Percentiles rank a stretch among this genome's conserved stretches.
phyloP scores from a whole-genome alignment of 2,113 vertebrate species.

The Heloderma charlesbogerti region DNA sequence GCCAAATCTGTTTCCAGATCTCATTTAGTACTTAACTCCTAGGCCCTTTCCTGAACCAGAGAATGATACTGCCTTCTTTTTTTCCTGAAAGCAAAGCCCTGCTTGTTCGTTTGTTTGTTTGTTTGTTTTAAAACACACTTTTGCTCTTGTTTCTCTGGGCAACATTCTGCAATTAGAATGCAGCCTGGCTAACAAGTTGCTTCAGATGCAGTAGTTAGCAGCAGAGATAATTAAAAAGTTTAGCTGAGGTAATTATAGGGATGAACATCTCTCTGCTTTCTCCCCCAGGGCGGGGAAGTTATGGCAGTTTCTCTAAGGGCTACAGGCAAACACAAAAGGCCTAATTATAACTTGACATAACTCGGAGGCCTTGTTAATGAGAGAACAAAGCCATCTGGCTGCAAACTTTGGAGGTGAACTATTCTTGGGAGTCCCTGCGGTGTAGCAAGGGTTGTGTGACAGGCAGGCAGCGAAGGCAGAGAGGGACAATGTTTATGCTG shows the following conservation, averaged over 20 bases:
- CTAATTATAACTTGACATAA: conserved; percentile 19
- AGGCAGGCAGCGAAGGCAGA: neutral
- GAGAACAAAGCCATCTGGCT: neutral
- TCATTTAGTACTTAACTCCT: neutral
- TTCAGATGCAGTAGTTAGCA: neutral
- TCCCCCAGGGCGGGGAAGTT: neutral
- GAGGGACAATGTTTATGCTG: neutral
- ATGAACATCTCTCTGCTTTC: neutral
- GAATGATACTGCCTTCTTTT: no score
- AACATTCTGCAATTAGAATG: neutral
- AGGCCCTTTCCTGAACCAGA: neutral
- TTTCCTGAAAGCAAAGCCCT: neutral
- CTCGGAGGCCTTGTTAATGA: neutral
- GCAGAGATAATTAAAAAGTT: conserved; percentile 10
- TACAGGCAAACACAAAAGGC: neutral
- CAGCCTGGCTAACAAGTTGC: neutral
- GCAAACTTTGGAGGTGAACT: neutral
- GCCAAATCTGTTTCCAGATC: neutral
- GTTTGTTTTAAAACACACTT: no score
- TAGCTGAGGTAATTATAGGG: neutral
- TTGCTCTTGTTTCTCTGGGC: neutral
- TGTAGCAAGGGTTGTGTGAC: neutral
- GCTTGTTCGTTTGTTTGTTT: no score
- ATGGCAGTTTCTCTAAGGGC: neutral
- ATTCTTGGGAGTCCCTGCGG: neutral